phyloP scores from a whole-genome alignment of 2,888 invertebrate species.

The Lysandra bellargus region DNA sequence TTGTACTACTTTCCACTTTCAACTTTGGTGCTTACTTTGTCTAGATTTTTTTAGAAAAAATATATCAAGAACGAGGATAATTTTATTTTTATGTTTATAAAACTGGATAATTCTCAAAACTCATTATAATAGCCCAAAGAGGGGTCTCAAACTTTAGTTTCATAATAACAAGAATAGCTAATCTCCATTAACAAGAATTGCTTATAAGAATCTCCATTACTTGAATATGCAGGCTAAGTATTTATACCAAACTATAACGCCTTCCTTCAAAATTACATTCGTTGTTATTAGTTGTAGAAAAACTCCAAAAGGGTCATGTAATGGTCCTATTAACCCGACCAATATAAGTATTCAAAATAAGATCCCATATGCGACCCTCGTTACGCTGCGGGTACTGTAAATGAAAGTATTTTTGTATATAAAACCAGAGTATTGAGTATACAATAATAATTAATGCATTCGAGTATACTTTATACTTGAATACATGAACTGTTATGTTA shows the following conservation, averaged over 20 bases:
- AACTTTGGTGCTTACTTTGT: background rate
- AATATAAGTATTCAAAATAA: conserved; percentile 8
- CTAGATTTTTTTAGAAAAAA: too few species aligned
- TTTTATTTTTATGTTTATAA: too few species aligned
- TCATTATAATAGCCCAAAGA: too few species aligned
- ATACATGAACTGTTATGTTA: too few species aligned
- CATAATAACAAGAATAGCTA: background rate
- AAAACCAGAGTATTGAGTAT: background rate
- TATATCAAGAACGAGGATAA: too few species aligned
- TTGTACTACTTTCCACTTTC: background rate
- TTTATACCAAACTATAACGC: background rate
- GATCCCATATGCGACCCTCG: conserved; percentile 7
- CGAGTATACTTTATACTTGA: too few species aligned
- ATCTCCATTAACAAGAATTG: background rate
- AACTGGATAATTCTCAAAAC: too few species aligned
- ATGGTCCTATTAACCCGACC: conserved; percentile 6
- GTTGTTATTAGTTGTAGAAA: conserved; percentile 11
- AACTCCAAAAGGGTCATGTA: conserved; percentile 3
- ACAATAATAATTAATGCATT: background rate
- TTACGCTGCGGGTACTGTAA: background rate
- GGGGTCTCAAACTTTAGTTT: too few species aligned
- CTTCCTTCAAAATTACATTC: background rate
- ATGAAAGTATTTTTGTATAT: background rate
- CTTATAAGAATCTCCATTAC: background rate
- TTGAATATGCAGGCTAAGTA: background rate